A percentile compares a stretch with the other conserved stretches of the same genome.
phyloP scores from a whole-genome alignment of 1,140 invertebrate species.

The Drosophila kohkoa region DNA sequence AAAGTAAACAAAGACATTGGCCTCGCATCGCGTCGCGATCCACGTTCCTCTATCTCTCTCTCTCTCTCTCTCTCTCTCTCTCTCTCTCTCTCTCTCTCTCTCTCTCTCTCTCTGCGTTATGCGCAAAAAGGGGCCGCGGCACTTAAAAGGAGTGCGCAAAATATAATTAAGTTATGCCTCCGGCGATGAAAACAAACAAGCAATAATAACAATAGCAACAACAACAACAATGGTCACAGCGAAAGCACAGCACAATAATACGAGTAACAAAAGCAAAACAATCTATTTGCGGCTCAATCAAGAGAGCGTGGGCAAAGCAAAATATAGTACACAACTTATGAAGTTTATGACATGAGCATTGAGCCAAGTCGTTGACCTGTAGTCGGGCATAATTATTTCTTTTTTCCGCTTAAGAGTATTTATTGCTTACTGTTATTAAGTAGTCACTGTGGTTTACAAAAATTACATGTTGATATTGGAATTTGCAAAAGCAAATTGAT shows the following conservation, averaged over 20 bases:
- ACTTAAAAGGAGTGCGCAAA: conserved; percentile 48
- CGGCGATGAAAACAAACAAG: conserved; percentile 49
- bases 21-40: background rate
- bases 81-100: no score
- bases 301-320: background rate
- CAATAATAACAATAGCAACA: conserved; percentile 30
- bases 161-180: conserved; percentile 62
- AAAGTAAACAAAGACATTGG: conserved; percentile 56
- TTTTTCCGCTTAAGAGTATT: background rate
- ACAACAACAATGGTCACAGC: background rate
- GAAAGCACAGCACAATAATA: background rate
- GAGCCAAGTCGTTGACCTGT: conserved; percentile 9
- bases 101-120: background rate
- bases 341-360: background rate
- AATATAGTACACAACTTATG: background rate
- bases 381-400: background rate
- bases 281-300: conserved; percentile 18
- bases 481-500: no score
- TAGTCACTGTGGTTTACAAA: background rate
- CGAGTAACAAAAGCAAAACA: conserved; percentile 30
- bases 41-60: no score
- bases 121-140: background rate
- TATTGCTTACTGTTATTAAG: background rate
- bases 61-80: no score
- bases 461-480: background rate